Evolutionary conservation across 2,888 invertebrate genomes (phyloP), one percentile per base, ranked within the genome.

Genomic region (Idaea aversata): DNA sequence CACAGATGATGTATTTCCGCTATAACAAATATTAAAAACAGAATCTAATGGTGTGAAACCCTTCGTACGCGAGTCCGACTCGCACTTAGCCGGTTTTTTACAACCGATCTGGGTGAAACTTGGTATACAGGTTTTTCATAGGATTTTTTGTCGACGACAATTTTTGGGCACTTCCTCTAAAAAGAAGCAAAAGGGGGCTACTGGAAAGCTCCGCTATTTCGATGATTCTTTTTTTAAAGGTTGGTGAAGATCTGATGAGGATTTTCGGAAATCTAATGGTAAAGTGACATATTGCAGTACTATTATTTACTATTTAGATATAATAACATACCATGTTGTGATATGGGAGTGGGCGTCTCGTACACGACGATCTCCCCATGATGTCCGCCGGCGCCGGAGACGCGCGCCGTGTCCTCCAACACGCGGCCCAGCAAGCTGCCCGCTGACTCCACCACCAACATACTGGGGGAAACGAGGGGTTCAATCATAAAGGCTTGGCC

Each of bases 401-500:
- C 87, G 78, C 93, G 93, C 15, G 88, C 87, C 63, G 86, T 87
- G 82, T 95, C 95, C 4, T 85, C 80, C 61, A 95, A 79, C 72
- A 94, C 85, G 65, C 94, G 93, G 5, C 95, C 95, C 67, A 97
- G 94, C 70, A 95, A 94, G 5, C 96, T 95, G 67, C 95, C 95
- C 63, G 94, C 91, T 57, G 97, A 89, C 88, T 97, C 96, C 74
- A 95, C 96, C 61, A 97, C 87, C 65, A 97, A 86, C 84, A 97
- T 93, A 34, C 95, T 94, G 74, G 47, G 10, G 10, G 13, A 5
- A 6, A 47, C 47, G 25, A 25, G 1, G 25, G 25, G 25, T 25
- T 25, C 25, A 25, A 25, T 25, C 25, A 25, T 25, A 3, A 25
- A 2, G 25, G 25, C 25, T 2, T n/a, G 3, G 25, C 25, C 25